A percentile compares a stretch with the other conserved stretches of the same genome.
These are phyloP conservation scores for Calephelis virginiensis DNA, from an alignment of 1,140 invertebrate genomes.

Conservation along the genomic window DNA sequence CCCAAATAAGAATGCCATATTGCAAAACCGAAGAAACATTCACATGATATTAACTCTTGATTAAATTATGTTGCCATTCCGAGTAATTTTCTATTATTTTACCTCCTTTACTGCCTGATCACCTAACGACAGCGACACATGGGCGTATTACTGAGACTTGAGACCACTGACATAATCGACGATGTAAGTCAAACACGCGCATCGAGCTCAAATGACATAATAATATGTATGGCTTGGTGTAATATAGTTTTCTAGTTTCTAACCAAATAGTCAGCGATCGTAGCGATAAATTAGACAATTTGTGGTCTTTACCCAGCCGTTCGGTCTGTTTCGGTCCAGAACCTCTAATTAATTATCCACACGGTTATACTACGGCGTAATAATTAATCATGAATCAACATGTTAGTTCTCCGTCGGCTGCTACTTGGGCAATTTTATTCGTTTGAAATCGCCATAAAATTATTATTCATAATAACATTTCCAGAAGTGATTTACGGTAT, in stretches of 20 bases:
- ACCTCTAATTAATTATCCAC: conserved; percentile 50
- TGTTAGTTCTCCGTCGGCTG: conserved; percentile 11
- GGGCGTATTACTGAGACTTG: too few species aligned
- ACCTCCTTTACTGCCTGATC: too few species aligned
- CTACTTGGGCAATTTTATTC: not conserved
- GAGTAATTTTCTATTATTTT: too few species aligned
- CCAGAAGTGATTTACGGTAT: not conserved
- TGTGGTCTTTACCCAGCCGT: conserved; percentile 35
- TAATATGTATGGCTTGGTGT: not conserved
- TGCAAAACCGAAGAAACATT: too few species aligned
- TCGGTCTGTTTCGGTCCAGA: conserved; percentile 33
- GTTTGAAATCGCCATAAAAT: not conserved
- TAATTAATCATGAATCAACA: conserved; percentile 48
- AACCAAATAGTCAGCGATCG: conserved; percentile 29
- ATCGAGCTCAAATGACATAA: too few species aligned
- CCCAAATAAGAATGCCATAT: too few species aligned
- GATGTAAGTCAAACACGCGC: too few species aligned
- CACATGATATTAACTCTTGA: too few species aligned
- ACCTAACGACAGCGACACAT: too few species aligned
- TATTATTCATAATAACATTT: not conserved
- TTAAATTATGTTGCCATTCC: too few species aligned
- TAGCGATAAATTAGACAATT: conserved; percentile 53
- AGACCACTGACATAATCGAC: too few species aligned
- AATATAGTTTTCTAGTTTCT: conserved; percentile 18
- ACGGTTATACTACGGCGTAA: conserved; percentile 22